These are phyloP conservation scores for Gopherus evgoodei DNA, from an alignment of 2,113 vertebrate species.

Conservation along the genomic window DNA sequence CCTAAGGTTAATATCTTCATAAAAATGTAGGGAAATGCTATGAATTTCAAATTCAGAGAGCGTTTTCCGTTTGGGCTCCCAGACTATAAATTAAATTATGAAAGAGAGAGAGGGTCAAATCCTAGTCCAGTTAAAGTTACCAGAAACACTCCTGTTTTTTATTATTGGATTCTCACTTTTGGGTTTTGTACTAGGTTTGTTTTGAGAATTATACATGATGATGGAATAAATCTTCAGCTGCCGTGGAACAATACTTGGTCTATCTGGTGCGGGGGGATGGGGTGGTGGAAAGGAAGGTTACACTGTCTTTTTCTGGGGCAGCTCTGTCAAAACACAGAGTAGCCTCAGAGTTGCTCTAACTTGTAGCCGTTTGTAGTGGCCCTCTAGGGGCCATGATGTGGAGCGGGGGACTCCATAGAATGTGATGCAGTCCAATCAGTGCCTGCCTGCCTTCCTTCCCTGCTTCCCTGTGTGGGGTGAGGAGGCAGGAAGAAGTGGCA, in stretches of 20 bases:
- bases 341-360: neutral
- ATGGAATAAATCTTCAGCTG: neutral
- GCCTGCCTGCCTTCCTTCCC: neutral
- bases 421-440: neutral
- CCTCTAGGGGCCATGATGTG: neutral
- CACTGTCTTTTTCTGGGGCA: neutral
- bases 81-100: neutral
- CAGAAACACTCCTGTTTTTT: neutral
- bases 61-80: neutral
- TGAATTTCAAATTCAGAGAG: neutral
- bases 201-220: neutral
- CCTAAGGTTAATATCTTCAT: neutral
- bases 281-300: neutral
- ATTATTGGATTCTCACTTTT: neutral
- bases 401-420: rapidly evolving
- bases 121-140: neutral
- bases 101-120: neutral
- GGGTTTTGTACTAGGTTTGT: neutral
- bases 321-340: neutral
- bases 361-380: neutral
- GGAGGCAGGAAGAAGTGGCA: neutral
- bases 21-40: neutral
- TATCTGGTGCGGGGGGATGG: neutral
- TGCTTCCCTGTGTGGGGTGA: neutral
- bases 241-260: neutral